These are phyloP conservation scores for Chionodraco myersi DNA, from an alignment of 2,113 vertebrate species.

Conservation along the genomic window DNA sequence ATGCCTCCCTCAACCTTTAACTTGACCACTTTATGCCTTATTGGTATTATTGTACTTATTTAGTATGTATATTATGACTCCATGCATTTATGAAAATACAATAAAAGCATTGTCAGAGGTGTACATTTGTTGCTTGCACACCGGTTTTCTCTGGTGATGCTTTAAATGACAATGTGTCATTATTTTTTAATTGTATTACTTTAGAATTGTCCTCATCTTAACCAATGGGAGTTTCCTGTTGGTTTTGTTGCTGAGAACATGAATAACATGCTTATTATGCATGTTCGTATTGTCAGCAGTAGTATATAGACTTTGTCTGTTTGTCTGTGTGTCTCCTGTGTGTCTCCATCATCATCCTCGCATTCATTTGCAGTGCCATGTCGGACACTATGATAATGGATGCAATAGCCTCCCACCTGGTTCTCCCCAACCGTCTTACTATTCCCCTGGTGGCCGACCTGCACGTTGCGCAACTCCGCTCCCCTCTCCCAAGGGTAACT, in stretches of 20 bases:
- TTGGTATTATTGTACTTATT: constrained; percentile 12
- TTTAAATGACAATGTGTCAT: constrained; percentile 47
- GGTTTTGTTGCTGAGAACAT: constrained; percentile 22
- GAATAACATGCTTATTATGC: constrained; percentile 53
- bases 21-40: constrained; percentile 8
- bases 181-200: constrained; percentile 31
- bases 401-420: constrained; percentile 91
- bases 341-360: constrained; percentile 58
- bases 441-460: constrained; percentile 91
- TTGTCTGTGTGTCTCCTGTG: constrained; percentile 61
- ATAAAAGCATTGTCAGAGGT: constrained; percentile 55
- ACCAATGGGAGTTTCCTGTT: constrained; percentile 21
- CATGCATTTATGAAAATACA: constrained; percentile 35
- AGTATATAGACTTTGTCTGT: constrained; percentile 50
- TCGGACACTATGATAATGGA: constrained; percentile 97
- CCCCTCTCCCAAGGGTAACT: constrained; percentile 93
- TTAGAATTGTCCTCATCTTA: constrained; percentile 16
- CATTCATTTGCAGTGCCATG: constrained; percentile 85
- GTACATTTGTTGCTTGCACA: constrained; percentile 11
- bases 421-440: constrained; percentile 93
- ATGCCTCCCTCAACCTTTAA: constrained; percentile 16
- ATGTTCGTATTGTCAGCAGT: constrained; percentile 46
- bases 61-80: constrained; percentile 17
- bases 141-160: constrained; percentile 45
- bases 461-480: constrained; percentile 91